Evolutionary conservation across 1,140 invertebrate species (phyloP).

Genomic region (Drosophila prosaltans): DNA sequence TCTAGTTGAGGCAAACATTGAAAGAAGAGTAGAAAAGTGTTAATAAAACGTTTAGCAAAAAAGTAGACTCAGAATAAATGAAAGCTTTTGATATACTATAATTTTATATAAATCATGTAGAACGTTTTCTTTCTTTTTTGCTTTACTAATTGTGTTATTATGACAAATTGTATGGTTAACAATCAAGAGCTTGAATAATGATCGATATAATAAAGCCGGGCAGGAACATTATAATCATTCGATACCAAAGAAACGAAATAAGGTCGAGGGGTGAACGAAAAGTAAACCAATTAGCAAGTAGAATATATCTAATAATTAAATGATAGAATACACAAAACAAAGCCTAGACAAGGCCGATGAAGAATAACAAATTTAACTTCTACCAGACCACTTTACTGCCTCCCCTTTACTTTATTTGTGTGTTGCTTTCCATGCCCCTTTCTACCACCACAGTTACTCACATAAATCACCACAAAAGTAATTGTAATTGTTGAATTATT

Average conservation of each 20-base stretch:
- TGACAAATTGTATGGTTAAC: not conserved
- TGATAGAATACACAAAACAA: constrained; percentile 2
- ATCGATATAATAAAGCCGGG: not conserved
- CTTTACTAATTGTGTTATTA: not conserved
- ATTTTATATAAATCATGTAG: no score
- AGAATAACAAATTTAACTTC: constrained; percentile 2
- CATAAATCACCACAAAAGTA: constrained; percentile 64
- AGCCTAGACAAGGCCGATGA: not conserved
- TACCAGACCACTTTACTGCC: not conserved
- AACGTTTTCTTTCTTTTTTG: no score
- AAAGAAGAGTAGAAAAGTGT: no score
- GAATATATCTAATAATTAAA: constrained; percentile 9
- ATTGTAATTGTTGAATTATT: constrained; percentile 69
- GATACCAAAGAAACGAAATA: not conserved
- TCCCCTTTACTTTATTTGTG: not conserved
- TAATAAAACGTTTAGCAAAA: no score
- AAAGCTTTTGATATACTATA: no score
- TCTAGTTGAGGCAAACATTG: no score
- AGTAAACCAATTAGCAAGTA: not conserved
- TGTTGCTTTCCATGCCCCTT: not conserved
- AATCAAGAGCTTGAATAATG: not conserved
- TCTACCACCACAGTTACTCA: not conserved
- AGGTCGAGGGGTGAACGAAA: not conserved
- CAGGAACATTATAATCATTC: not conserved
- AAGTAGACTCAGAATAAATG: no score